Base-by-base conservation (phyloP, 2,113 vertebrate species). In the Porphyrio hochstetteri region DNA sequence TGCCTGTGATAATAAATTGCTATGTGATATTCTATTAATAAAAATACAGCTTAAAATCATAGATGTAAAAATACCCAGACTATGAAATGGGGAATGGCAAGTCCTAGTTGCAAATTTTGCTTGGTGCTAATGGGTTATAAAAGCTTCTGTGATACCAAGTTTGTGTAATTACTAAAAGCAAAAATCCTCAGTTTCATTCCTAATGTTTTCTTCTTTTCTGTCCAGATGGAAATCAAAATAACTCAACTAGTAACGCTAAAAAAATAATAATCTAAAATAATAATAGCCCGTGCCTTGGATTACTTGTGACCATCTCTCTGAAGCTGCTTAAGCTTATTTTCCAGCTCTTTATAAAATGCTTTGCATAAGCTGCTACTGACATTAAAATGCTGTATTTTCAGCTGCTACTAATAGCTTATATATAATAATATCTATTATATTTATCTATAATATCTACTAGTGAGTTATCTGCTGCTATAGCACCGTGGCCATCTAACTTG, bases 101-200 rank as follows among this genome's bases (percentile, higher is more conserved):
- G 60, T n/a, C 21, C 31, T 31, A 18, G 14, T 19, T 38, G 64
- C n/a, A 69, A 21, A 17, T n/a, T 61, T 57, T 19, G n/a, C 31
- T 65, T 9, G 40, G 7, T 57, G 82, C 35, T 52, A 27, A 56
- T 1, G 15, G 15, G 16, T 35, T 16, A 16, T 9, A 40, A 60
- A 55, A 38, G 24, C 14, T 63, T 36, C 69, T 44, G 33, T 14
- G 69, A 33, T 18, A 31, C 3, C 4, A 50, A 5, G 10, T 24
- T 28, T 2, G 0, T 16, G 8, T 40, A 40, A 11, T 10, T 21
- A 69, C 4, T 40, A 38, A 38, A 65, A 4, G 2, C 24, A 7
- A 38, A 84, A 40, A 6, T 17, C 33, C 16, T 8, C 18, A 23
- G 7, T 42, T 72, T 57, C 42, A 56, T 18, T 64, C 21, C 28